Percentiles rank a stretch among this genome's conserved stretches.
These are phyloP conservation scores for Mylabris phalerata DNA, from an alignment of 1,140 invertebrate species.

Conservation along the genomic window DNA sequence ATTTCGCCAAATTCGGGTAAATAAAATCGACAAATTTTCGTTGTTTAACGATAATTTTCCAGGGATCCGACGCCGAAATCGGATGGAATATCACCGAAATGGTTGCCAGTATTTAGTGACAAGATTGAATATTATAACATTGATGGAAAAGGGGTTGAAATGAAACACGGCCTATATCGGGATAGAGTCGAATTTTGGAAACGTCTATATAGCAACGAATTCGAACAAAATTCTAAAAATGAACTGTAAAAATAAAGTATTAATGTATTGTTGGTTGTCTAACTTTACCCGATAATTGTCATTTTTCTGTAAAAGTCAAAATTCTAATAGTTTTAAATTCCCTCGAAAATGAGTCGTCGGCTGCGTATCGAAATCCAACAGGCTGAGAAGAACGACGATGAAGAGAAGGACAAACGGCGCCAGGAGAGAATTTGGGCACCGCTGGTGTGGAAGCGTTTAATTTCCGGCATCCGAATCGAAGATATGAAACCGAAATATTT, in stretches of 20 bases:
- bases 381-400: slow-evolving; percentile 31
- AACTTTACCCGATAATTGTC: too few relatives aligned
- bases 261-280: slow-evolving; percentile 4
- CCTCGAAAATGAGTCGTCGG: slow-evolving; percentile 31
- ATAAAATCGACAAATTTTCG: slow-evolving; percentile 11
- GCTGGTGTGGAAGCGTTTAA: slow-evolving; percentile 49
- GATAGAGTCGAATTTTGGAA: slow-evolving; percentile 46
- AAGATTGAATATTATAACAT: slow-evolving; percentile 46
- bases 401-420: slow-evolving; percentile 28
- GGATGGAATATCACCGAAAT: slow-evolving; percentile 37
- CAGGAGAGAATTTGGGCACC: slow-evolving; percentile 47
- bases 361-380: slow-evolving; percentile 26
- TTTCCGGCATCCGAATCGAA: slow-evolving; percentile 47
- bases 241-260: too few relatives aligned
- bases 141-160: slow-evolving; percentile 34
- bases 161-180: slow-evolving; percentile 39
- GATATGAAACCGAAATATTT: slow-evolving; percentile 52
- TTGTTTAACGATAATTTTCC: slow-evolving; percentile 18
- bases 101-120: slow-evolving; percentile 44
- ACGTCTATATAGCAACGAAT: neutral
- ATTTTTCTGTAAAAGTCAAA: too few relatives aligned
- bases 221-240: too few relatives aligned
- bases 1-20: slow-evolving; percentile 64
- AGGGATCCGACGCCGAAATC: slow-evolving; percentile 48
- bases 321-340: neutral